Evolutionary conservation across 2,113 vertebrate species (phyloP).

Genomic region (Cynopterus brachyotis): DNA sequence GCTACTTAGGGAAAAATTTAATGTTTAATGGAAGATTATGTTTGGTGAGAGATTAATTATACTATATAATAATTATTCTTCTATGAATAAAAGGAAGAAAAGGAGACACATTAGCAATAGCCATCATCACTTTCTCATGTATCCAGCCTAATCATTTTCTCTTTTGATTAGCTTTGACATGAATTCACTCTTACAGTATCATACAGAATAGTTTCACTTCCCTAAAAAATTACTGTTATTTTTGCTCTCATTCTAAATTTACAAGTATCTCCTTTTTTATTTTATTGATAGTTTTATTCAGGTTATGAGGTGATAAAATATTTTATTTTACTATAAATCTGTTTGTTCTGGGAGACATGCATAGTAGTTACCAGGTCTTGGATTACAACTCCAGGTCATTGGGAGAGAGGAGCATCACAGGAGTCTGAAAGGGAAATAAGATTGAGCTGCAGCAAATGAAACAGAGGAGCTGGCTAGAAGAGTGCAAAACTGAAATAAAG

Average conservation of each 20-base stretch:
- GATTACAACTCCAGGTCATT: background rate
- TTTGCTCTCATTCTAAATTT: background rate
- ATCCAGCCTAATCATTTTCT: background rate
- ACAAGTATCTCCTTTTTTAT: background rate
- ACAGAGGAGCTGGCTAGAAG: background rate
- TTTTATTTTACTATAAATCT: background rate
- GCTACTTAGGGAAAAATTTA: background rate
- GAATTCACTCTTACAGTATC: too few species aligned
- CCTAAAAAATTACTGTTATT: background rate
- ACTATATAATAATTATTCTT: background rate
- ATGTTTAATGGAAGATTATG: background rate
- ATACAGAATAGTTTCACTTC: too few species aligned
- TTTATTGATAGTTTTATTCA: background rate
- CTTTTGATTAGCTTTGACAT: background rate
- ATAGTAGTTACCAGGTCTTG: background rate
- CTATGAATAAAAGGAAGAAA: background rate
- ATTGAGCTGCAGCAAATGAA: background rate
- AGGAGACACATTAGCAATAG: background rate
- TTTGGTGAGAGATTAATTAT: background rate
- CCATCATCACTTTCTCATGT: background rate
- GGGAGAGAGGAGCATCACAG: background rate
- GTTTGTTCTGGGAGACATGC: background rate
- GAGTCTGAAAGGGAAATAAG: background rate
- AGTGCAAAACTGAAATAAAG: background rate
- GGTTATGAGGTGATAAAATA: background rate